Conservation (phyloP, 2,113 vertebrate genomes). For the Psophia crepitans region DNA sequence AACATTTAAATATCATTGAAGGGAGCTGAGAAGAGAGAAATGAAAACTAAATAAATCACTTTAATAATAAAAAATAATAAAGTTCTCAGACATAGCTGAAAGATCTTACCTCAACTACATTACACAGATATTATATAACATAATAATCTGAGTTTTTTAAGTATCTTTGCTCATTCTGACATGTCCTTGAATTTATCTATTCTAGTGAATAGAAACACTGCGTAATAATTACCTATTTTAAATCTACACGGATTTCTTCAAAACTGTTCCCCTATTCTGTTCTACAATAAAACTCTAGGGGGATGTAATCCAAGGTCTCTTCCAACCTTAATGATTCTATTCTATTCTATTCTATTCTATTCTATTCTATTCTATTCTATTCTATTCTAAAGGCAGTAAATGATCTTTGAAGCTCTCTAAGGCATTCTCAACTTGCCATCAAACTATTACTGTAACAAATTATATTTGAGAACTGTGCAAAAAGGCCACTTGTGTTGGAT, state of each 20-base stretch:
- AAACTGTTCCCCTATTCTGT: neutral
- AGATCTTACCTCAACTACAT: neutral
- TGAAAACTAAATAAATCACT: neutral
- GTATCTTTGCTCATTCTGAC: neutral
- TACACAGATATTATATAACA: neutral
- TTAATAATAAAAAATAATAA: neutral
- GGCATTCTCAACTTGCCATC: neutral
- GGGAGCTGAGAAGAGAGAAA: neutral
- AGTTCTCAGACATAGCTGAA: neutral
- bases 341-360: too few species aligned
- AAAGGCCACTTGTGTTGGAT: neutral
- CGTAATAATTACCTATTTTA: neutral
- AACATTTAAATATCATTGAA: neutral
- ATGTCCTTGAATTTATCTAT: neutral
- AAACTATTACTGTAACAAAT: neutral
- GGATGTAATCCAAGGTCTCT: too few species aligned
- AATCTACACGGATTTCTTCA: neutral
- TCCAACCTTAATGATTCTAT: too few species aligned
- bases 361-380: too few species aligned
- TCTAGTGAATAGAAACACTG: neutral
- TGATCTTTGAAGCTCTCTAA: constrained; percentile 9
- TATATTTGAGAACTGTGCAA: neutral
- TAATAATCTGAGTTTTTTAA: neutral
- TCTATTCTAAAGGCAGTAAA: constrained; percentile 35
- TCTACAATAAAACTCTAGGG: neutral